Evolutionary conservation across 1,140 invertebrate genomes (phyloP).

Genomic region (Brachionus rubens): DNA sequence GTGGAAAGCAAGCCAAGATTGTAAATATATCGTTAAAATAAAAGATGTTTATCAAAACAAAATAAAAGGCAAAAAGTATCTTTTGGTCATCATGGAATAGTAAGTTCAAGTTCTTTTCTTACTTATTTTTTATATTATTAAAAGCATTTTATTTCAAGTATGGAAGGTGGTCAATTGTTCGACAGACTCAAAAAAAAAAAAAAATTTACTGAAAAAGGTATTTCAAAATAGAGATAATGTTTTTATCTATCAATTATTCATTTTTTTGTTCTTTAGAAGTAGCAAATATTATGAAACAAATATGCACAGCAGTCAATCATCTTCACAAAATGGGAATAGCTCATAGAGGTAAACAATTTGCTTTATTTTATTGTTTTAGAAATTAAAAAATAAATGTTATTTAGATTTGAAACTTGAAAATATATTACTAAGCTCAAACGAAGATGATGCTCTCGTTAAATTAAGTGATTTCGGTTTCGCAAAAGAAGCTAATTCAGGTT

Average conservation of each 20-base stretch:
- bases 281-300: slow-evolving; percentile 88
- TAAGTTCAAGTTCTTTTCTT: not conserved
- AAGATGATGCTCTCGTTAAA: slow-evolving; percentile 53
- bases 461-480: slow-evolving; percentile 59
- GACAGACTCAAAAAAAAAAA: slow-evolving; percentile 53
- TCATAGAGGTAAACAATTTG: slow-evolving; percentile 35
- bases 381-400: not conserved
- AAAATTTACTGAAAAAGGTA: slow-evolving; percentile 52
- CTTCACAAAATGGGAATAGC: slow-evolving; percentile 92
- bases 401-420: slow-evolving; percentile 46
- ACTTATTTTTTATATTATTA: not conserved
- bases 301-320: slow-evolving; percentile 86
- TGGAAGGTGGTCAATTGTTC: slow-evolving; percentile 58
- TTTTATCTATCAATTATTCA: not conserved
- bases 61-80: slow-evolving; percentile 80
- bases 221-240: too few relatives aligned
- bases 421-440: slow-evolving; percentile 17
- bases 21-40: slow-evolving; percentile 86
- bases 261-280: slow-evolving; percentile 66
- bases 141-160: slow-evolving; percentile 47
- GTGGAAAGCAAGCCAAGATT: slow-evolving; percentile 77
- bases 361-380: not conserved
- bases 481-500: slow-evolving; percentile 50
- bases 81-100: slow-evolving; percentile 81
- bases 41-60: slow-evolving; percentile 94